phyloP scores from a whole-genome alignment of 2,888 invertebrate species.

The Tryphoninae sp. region DNA sequence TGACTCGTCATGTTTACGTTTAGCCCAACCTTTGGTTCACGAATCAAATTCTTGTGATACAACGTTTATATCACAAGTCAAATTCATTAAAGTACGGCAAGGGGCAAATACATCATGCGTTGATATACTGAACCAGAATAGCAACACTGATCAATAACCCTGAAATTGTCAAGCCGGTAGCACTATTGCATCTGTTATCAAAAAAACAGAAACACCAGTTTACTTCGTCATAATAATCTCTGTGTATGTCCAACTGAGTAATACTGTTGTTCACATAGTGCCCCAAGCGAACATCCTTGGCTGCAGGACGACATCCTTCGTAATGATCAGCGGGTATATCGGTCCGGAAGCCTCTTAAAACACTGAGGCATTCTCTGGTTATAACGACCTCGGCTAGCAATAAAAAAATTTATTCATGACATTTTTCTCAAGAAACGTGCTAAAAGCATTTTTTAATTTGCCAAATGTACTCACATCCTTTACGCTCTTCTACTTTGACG shows the following conservation, averaged over 20 bases:
- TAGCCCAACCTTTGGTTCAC: too few species aligned
- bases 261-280: conserved; percentile 95
- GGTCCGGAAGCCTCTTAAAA: conserved; percentile 88
- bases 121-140: conserved; percentile 43
- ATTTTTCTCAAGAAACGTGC: background rate
- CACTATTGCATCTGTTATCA: conserved; percentile 92
- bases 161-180: conserved; percentile 77
- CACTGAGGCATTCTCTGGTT: conserved; percentile 93
- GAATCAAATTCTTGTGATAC: too few species aligned
- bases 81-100: too few species aligned
- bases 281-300: conserved; percentile 89
- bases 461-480: conserved; percentile 86
- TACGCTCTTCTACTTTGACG: conserved; percentile 92
- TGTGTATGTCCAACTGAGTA: conserved; percentile 92
- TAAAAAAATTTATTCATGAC: background rate
- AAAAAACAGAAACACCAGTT: conserved; percentile 96
- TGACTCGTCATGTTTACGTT: too few species aligned
- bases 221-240: conserved; percentile 91
- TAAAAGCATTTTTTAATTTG: background rate
- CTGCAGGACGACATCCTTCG: conserved; percentile 93
- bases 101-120: too few species aligned
- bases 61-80: too few species aligned
- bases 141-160: conserved; percentile 57
- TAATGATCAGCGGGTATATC: conserved; percentile 96
- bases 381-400: conserved; percentile 89